phyloP scores from a whole-genome alignment of 1,140 invertebrate species.

The Drosophila kikkawai region DNA sequence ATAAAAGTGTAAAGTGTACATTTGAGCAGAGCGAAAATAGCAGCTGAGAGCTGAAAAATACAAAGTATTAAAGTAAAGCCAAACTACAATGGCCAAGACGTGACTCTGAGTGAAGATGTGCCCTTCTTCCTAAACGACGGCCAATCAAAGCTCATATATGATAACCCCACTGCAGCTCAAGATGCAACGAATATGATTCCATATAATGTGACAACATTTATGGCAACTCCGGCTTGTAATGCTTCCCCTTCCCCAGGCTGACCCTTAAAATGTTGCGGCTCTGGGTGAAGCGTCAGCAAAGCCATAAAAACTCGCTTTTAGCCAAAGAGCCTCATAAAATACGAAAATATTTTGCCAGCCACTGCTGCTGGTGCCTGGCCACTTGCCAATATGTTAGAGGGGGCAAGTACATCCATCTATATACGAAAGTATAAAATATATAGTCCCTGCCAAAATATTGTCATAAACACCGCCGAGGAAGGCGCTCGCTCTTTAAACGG shows the following conservation, averaged over 20 bases:
- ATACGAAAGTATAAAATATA: constrained; percentile 54
- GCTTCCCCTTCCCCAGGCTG: constrained; percentile 1
- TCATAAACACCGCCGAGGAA: constrained; percentile 60
- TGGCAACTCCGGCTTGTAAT: constrained; percentile 22
- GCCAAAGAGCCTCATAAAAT: constrained; percentile 57
- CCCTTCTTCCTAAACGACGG: not conserved
- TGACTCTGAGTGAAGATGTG: constrained; percentile 1
- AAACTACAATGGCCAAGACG: constrained; percentile 1
- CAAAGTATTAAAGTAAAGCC: not conserved
- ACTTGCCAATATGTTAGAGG: constrained; percentile 57
- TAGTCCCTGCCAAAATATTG: constrained; percentile 73
- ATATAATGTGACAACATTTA: constrained; percentile 39
- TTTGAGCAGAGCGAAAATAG: not conserved
- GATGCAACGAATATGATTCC: constrained; percentile 30
- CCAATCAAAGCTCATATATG: constrained; percentile 2
- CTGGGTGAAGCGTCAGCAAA: constrained; percentile 50
- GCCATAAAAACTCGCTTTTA: constrained; percentile 58
- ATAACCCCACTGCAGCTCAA: constrained; percentile 16
- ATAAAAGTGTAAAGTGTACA: not conserved
- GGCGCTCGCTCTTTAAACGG: constrained; percentile 67
- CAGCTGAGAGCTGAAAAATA: not conserved
- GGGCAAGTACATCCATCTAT: constrained; percentile 17
- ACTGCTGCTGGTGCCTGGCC: constrained; percentile 40
- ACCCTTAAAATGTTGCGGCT: constrained; percentile 49
- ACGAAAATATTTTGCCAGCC: constrained; percentile 19